phyloP scores from a whole-genome alignment of 2,888 invertebrate species.

The Leptinotarsa peninsularis region DNA sequence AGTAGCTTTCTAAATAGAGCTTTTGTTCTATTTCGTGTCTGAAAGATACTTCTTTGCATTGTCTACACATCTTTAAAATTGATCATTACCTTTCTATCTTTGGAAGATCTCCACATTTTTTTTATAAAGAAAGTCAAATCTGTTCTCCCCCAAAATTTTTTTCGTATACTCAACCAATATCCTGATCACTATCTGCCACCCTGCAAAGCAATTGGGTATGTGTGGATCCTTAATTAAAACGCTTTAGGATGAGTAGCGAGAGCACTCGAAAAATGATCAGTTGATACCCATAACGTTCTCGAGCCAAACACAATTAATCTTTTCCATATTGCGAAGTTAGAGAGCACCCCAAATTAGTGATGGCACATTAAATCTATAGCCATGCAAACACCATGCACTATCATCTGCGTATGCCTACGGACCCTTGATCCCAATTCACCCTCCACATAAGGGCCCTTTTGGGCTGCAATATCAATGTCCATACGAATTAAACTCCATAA shows the following conservation, averaged over 20 bases:
- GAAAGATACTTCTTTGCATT: no score
- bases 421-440: slow-evolving; percentile 32
- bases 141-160: no score
- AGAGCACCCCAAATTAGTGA: slow-evolving; percentile 66
- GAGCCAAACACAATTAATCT: slow-evolving; percentile 61
- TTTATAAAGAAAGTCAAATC: no score
- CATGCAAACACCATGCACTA: slow-evolving; percentile 63
- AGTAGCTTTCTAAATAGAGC: no score
- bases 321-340: slow-evolving; percentile 60
- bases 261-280: slow-evolving; percentile 58
- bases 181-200: background rate
- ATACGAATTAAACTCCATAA: slow-evolving; percentile 63
- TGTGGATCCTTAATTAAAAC: slow-evolving; percentile 15
- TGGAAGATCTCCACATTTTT: no score
- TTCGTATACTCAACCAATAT: no score
- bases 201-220: background rate
- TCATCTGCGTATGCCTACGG: slow-evolving; percentile 56
- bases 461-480: slow-evolving; percentile 63
- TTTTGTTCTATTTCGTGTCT: no score
- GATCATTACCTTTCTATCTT: no score
- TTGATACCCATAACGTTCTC: slow-evolving; percentile 58
- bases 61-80: no score
- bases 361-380: slow-evolving; percentile 67
- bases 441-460: slow-evolving; percentile 49
- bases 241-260: slow-evolving; percentile 16